Base-by-base conservation (phyloP, 1,140 invertebrate genomes). In the Drosophila dunni region DNA sequence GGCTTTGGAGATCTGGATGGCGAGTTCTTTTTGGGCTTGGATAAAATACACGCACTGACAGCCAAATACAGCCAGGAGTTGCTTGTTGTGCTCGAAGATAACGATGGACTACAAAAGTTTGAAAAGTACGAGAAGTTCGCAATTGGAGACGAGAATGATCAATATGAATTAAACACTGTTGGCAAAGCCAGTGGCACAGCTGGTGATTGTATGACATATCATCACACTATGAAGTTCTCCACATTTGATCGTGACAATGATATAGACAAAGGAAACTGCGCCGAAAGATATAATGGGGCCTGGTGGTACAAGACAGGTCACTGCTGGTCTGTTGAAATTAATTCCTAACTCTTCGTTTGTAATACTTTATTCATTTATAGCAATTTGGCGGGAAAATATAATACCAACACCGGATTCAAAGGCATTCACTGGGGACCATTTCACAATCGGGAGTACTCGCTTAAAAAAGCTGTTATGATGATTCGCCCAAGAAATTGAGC, bases 1-100 rank as follows among this genome's bases (percentile, higher is more conserved):
- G 94, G 94, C 9, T 95, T 95, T 81, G 94, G 94, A 9, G 94
- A 95, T 70, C 63, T 94, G n/a, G 93, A 92, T 10, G 93, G 93
- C 1, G 94, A 95, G 83, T 95, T 94, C 84, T 95, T 94, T 93
- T 84, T 95, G 2, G 94, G 94, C 10, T 80, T 94, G 60, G 94
- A 94, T 34, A 94, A 94, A 70, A 85, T 94, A 0, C 91, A 94
- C 76, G 92, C 91, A 42, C 68, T 95, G 11, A 95, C 94, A 2
- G 94, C 93, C 56, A 92, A 93, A 75, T 93, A 93, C 10, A 17
- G 24, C 4, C 17, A 29, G 11, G 13, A 50, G 24, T 50, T 50
- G 11, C 20, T 50, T 6, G 20, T 50, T 11, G 7, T 50, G 9
- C 48, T 50, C 11, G 48, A 50, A 24, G 48, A 50, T 17, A 11